Percentiles rank a stretch among this genome's conserved stretches.
These are phyloP conservation scores for Apus apus DNA, from an alignment of 2,113 vertebrate genomes.

Conservation along the genomic window DNA sequence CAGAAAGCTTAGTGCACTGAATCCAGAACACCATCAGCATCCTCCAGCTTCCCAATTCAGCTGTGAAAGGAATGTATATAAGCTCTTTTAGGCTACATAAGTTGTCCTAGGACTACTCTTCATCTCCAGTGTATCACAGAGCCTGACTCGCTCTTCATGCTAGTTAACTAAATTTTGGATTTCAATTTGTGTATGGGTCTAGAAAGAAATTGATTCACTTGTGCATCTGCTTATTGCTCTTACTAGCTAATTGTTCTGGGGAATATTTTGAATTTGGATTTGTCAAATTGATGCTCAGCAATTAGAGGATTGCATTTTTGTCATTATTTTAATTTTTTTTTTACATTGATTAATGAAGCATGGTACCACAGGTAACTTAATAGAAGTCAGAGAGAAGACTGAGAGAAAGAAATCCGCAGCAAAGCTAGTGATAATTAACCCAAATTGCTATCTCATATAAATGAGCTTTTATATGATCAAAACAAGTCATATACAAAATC, in stretches of 20 bases:
- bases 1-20: neutral
- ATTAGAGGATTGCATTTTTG: neutral
- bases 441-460: neutral
- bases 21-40: neutral
- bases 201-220: neutral
- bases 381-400: neutral
- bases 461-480: neutral
- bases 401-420: neutral
- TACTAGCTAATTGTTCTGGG: neutral
- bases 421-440: neutral
- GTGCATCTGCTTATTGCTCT: neutral
- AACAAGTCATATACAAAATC: neutral
- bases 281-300: neutral
- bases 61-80: neutral
- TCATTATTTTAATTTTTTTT: conserved; percentile 1
- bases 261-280: conserved; percentile 12
- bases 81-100: neutral
- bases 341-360: neutral
- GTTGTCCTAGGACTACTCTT: neutral
- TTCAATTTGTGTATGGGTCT: neutral
- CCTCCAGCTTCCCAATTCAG: neutral
- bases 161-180: neutral
- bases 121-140: neutral
- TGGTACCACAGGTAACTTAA: neutral
- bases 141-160: neutral